Evolutionary conservation across 2,888 invertebrate species (phyloP).

Genomic region (Muscina levida): DNA sequence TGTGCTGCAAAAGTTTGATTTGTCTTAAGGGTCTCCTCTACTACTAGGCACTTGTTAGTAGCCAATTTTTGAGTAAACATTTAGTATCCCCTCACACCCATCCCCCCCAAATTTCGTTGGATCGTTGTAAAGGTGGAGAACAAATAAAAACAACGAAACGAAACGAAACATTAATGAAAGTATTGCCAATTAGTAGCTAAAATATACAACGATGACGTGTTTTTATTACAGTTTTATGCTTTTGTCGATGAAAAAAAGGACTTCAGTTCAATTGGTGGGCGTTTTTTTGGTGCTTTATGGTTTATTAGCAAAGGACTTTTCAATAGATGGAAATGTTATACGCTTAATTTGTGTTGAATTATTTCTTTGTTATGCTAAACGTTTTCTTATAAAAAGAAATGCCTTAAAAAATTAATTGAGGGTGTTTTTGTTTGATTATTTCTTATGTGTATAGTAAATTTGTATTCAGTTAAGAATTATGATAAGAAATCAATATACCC

Average conservation of each 20-base stretch:
- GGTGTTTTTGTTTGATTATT: too few relatives aligned
- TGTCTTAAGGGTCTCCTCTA: conserved; percentile 65
- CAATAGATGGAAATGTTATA: conserved; percentile 23
- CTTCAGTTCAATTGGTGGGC: neutral
- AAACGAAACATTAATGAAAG: conserved; percentile 45
- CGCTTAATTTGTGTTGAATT: neutral
- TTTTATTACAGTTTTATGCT: neutral
- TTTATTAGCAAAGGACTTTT: conserved; percentile 31
- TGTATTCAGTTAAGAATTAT: too few relatives aligned
- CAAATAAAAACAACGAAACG: conserved; percentile 37
- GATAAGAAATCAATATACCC: too few relatives aligned
- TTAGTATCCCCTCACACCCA: neutral
- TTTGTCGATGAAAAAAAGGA: neutral
- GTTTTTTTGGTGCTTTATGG: conserved; percentile 35
- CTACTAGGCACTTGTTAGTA: conserved; percentile 60
- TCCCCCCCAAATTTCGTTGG: too few relatives aligned
- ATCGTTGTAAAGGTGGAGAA: conserved; percentile 20
- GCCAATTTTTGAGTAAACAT: conserved; percentile 59
- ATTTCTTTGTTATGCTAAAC: neutral
- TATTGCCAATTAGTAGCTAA: conserved; percentile 59
- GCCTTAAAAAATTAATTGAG: too few relatives aligned
- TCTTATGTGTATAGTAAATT: too few relatives aligned
- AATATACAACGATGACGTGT: conserved; percentile 27
- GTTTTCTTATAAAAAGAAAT: too few relatives aligned
- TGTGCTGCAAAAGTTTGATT: conserved; percentile 63